Conservation (phyloP, 1,140 invertebrate genomes). For the Drosophila albomicans region DNA sequence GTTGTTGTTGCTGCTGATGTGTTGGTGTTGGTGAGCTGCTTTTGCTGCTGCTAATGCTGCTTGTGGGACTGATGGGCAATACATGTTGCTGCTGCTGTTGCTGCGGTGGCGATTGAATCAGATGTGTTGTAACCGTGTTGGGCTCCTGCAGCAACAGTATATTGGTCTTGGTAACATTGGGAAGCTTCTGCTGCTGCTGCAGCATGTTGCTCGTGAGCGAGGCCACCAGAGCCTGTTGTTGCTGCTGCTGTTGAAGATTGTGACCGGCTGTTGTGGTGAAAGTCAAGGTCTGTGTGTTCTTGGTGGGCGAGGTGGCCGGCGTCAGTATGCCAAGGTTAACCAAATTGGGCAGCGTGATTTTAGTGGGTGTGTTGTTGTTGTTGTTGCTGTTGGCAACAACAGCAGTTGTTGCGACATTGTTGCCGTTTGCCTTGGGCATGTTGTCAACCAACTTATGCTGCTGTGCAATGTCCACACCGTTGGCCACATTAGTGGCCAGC, state of each 20-base stretch:
- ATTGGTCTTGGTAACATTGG: slow-evolving; percentile 54
- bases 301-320: slow-evolving; percentile 86
- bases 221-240: slow-evolving; percentile 67
- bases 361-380: slow-evolving; percentile 48
- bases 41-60: slow-evolving; percentile 73
- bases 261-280: slow-evolving; percentile 66
- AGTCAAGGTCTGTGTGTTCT: slow-evolving; percentile 78
- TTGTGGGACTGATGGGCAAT: slow-evolving; percentile 78
- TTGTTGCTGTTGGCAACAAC: slow-evolving; percentile 3
- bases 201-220: slow-evolving; percentile 58
- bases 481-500: slow-evolving; percentile 79
- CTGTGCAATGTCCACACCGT: slow-evolving; percentile 70
- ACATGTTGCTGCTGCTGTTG: slow-evolving; percentile 66
- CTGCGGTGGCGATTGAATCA: slow-evolving; percentile 54
- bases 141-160: slow-evolving; percentile 68
- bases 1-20: slow-evolving; percentile 51
- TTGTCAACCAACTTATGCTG: slow-evolving; percentile 61
- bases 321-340: slow-evolving; percentile 86
- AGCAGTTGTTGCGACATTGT: slow-evolving; percentile 28
- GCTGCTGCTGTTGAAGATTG: slow-evolving; percentile 55
- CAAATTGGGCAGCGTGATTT: slow-evolving; percentile 80
- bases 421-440: slow-evolving; percentile 54
- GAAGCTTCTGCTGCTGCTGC: slow-evolving; percentile 45
- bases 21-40: slow-evolving; percentile 74
- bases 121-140: slow-evolving; percentile 43